phyloP scores from a whole-genome alignment of 2,797 vertebrate genomes.

The Phrynocephalus vlangalii region DNA sequence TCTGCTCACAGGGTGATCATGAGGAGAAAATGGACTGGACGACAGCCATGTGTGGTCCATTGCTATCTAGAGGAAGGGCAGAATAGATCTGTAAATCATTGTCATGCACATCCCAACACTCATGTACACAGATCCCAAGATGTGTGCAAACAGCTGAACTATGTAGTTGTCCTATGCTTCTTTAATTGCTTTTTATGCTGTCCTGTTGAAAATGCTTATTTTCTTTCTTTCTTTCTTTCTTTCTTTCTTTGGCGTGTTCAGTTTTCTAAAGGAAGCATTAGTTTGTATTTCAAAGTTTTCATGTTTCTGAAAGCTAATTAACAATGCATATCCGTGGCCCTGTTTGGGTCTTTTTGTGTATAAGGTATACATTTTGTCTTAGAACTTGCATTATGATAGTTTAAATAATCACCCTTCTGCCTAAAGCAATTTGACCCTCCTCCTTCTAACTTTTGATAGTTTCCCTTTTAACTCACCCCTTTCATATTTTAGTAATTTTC shows the following conservation, averaged over 20 bases:
- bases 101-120: too few relatives aligned
- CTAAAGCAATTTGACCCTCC: background rate
- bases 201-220: too few relatives aligned
- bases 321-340: background rate
- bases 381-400: conserved; percentile 8
- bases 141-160: background rate
- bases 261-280: background rate
- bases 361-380: background rate
- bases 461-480: background rate
- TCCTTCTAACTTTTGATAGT: background rate
- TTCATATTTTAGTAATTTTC: conserved; percentile 2
- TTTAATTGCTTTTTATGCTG: background rate
- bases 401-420: conserved; percentile 7
- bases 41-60: too few relatives aligned
- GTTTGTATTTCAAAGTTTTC: background rate
- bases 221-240: background rate
- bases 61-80: too few relatives aligned
- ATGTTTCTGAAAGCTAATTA: background rate
- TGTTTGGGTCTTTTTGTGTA: background rate
- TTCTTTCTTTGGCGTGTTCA: background rate
- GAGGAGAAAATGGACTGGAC: too few relatives aligned
- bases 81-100: too few relatives aligned
- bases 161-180: background rate
- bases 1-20: too few relatives aligned
- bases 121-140: background rate